Evolutionary conservation across 2,797 vertebrate genomes (phyloP).

Genomic region (Poecilia wingei): DNA sequence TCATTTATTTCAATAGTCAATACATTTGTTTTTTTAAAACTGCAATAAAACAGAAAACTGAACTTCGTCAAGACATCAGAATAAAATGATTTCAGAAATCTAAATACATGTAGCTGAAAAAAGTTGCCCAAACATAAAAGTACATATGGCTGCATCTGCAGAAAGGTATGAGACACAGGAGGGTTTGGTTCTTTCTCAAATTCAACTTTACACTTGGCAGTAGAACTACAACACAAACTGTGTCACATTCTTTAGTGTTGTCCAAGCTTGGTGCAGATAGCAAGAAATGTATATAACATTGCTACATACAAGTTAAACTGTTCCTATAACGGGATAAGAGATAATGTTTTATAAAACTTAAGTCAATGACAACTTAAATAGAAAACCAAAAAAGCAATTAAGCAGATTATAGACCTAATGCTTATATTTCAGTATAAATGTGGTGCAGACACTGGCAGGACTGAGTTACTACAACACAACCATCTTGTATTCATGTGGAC

Average conservation of each 20-base stretch:
- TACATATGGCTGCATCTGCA: constrained; percentile 76
- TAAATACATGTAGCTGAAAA: constrained; percentile 53
- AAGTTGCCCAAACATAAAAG: constrained; percentile 73
- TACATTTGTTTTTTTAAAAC: constrained; percentile 78
- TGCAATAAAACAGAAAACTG: constrained; percentile 77
- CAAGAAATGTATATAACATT: constrained; percentile 41
- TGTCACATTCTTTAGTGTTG: constrained; percentile 36
- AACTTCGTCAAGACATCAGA: constrained; percentile 67
- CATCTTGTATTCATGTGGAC: constrained; percentile 9
- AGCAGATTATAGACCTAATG: not conserved
- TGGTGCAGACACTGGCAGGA: constrained; percentile 16
- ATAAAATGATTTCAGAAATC: constrained; percentile 70
- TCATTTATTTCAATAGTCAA: constrained; percentile 82
- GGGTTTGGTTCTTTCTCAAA: constrained; percentile 45
- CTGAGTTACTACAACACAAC: constrained; percentile 35
- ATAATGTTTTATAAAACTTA: not conserved
- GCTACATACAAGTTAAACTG: constrained; percentile 44
- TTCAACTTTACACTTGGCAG: constrained; percentile 36
- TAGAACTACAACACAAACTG: constrained; percentile 41
- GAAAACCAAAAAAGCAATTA: not conserved
- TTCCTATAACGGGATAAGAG: constrained; percentile 27
- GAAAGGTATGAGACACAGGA: constrained; percentile 64
- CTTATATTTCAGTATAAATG: not conserved
- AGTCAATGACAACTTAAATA: not conserved
- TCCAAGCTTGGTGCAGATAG: constrained; percentile 36